phyloP scores from a whole-genome alignment of 64 coral and sea anemone genomes.

The Platygyra sinensis region DNA sequence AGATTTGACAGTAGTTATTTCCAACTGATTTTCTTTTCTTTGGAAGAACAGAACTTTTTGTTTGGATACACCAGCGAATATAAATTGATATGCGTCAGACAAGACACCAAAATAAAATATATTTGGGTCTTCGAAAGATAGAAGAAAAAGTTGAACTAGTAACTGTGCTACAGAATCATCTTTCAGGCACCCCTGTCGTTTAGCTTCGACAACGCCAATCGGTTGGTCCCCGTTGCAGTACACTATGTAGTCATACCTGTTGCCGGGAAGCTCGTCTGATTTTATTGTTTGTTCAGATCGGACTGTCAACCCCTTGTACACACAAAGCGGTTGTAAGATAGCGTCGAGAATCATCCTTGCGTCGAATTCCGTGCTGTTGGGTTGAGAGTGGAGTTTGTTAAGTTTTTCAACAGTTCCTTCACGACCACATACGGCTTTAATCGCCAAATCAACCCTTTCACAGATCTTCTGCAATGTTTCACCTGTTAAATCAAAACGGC shows the following conservation, averaged over 20 bases:
- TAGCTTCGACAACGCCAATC: slow-evolving; percentile 22
- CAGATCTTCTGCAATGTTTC: not conserved
- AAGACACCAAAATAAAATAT: not conserved
- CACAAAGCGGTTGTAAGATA: not conserved
- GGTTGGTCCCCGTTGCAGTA: not conserved
- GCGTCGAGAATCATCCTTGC: not conserved
- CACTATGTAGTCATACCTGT: slow-evolving; percentile 16
- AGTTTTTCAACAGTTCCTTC: not conserved
- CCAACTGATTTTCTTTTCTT: not conserved
- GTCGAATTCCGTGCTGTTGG: not conserved
- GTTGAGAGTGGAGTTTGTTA: not conserved
- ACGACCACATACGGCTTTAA: not conserved
- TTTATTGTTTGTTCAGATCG: not conserved
- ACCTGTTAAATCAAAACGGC: not conserved
- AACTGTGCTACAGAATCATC: slow-evolving; percentile 3
- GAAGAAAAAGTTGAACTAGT: slow-evolving; percentile 1
- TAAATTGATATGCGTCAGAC: not conserved
- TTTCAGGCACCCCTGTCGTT: not conserved
- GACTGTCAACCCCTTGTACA: not conserved
- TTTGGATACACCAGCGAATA: not conserved
- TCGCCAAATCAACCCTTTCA: not conserved
- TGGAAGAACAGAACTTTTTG: not conserved
- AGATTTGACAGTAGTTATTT: not conserved
- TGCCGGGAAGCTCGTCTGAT: not conserved
- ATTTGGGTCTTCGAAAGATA: not conserved